phyloP scores from a whole-genome alignment of 2,113 vertebrate species.

The Melanostigma gelatinosum region DNA sequence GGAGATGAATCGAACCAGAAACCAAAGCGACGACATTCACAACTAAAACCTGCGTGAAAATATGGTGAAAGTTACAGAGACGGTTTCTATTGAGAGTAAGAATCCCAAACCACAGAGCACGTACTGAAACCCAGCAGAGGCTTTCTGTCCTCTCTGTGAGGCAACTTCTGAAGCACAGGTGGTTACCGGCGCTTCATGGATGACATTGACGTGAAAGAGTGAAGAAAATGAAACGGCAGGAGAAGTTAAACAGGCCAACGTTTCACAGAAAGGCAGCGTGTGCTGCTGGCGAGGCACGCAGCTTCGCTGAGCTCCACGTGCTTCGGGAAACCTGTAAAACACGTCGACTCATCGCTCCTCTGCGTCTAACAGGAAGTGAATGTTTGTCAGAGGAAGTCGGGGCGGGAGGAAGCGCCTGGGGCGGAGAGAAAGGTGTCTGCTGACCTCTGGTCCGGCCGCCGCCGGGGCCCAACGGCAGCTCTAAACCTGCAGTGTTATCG shows the following conservation, averaged over 20 bases:
- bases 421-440: constrained; percentile 66
- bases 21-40: too few species aligned
- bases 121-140: not conserved
- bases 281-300: not conserved
- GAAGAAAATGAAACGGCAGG: constrained; percentile 4
- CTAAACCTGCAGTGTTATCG: not conserved
- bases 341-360: constrained; percentile 64
- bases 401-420: constrained; percentile 62
- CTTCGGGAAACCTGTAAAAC: constrained; percentile 68
- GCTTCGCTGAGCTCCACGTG: constrained; percentile 35
- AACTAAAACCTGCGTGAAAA: too few species aligned
- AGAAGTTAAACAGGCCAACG: not conserved
- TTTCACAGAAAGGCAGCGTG: constrained; percentile 4
- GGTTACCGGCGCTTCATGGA: too few species aligned
- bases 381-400: constrained; percentile 72
- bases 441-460: constrained; percentile 66
- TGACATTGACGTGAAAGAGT: not conserved
- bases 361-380: constrained; percentile 67
- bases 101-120: constrained; percentile 33
- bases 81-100: not conserved
- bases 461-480: constrained; percentile 5
- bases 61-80: not conserved
- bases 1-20: too few species aligned
- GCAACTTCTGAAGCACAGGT: not conserved
- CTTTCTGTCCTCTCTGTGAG: not conserved